phyloP scores from a whole-genome alignment of 2,113 vertebrate genomes.

The Nansenia antarctica region DNA sequence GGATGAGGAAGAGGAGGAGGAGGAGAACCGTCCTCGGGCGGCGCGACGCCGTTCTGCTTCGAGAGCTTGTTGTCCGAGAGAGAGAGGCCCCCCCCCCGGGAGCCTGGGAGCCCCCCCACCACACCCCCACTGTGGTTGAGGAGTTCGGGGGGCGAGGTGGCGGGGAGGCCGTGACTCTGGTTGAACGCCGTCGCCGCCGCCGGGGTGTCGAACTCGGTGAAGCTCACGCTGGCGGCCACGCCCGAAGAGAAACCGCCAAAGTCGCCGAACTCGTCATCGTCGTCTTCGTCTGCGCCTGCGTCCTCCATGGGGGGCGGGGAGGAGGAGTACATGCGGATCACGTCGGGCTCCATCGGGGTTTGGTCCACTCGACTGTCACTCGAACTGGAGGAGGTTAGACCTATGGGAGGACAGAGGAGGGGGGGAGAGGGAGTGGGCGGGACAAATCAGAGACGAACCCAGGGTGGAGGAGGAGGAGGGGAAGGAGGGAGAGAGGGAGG shows the following conservation, averaged over 20 bases:
- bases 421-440: too few species aligned
- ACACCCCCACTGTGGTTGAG: constrained; percentile 69
- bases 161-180: constrained; percentile 62
- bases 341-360: constrained; percentile 94
- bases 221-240: constrained; percentile 83
- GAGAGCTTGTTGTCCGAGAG: constrained; percentile 73
- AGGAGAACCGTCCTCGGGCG: constrained; percentile 71
- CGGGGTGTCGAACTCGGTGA: constrained; percentile 88
- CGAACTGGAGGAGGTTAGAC: constrained; percentile 72
- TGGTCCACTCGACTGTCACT: constrained; percentile 53
- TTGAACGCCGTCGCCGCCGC: constrained; percentile 78
- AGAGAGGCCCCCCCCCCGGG: constrained; percentile 68
- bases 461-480: too few species aligned
- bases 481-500: too few species aligned
- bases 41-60: constrained; percentile 70
- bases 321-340: constrained; percentile 95
- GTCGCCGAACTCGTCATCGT: constrained; percentile 89
- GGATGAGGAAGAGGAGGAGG: too few species aligned
- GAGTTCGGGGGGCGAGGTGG: constrained; percentile 77
- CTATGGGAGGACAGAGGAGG: constrained; percentile 57
- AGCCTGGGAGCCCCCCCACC: constrained; percentile 73
- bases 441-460: background rate
- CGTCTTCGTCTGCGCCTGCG: constrained; percentile 87
- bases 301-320: constrained; percentile 95
- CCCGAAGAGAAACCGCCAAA: constrained; percentile 90